Evolutionary conservation across 2,797 vertebrate species (phyloP), one percentile per base, ranked within the genome.

Genomic region (Sitta carolinensis): DNA sequence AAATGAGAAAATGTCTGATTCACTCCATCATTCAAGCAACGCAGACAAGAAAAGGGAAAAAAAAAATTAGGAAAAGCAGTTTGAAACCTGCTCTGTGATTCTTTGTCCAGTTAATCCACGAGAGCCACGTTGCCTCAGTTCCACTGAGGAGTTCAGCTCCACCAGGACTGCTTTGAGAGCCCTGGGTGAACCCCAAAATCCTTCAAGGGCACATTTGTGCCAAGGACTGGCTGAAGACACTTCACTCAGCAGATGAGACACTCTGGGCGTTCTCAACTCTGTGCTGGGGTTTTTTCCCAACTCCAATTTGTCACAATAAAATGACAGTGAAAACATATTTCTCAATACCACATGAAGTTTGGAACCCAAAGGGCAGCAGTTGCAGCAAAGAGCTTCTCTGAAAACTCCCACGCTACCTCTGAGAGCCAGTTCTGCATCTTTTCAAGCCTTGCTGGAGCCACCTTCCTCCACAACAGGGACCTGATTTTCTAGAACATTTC

Each of bases 291-390:
- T 47, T 74, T 74, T 62, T 18, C 34, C 34, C 17, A 64, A 23
- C 62, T 92, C 32, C 16, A 66, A 67, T 88, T 59, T 88, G 74
- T 93, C 91, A 79, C 73, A 89, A 66, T 85, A 57, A 94, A 87
- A 87, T 36, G 73, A 81, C 62, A 78, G 32, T 17, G 20, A 57
- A 81, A 95, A 84, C 36, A 10, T 67, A 64, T 76, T 94, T 95
- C 87, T 88, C 92, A 82, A 67, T 36, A 63, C 57, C 54, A 79
- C 62, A 51, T 14, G 7, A 85, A 80, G 58, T 30, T 7, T 74
- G 68, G 61, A 94, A 70, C 27, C 23, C 68, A 61, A 83, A 79
- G 42, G 66, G 51, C 29, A 34, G 51, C 11, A 76, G 55, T 73
- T 69, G 57, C 63, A 91, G 72, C 87, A 72, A 63, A 78, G 67